Percentiles rank a stretch among this genome's conserved stretches.
These are phyloP conservation scores for Scopus umbretta DNA, from an alignment of 2,113 vertebrate genomes.

Conservation along the genomic window DNA sequence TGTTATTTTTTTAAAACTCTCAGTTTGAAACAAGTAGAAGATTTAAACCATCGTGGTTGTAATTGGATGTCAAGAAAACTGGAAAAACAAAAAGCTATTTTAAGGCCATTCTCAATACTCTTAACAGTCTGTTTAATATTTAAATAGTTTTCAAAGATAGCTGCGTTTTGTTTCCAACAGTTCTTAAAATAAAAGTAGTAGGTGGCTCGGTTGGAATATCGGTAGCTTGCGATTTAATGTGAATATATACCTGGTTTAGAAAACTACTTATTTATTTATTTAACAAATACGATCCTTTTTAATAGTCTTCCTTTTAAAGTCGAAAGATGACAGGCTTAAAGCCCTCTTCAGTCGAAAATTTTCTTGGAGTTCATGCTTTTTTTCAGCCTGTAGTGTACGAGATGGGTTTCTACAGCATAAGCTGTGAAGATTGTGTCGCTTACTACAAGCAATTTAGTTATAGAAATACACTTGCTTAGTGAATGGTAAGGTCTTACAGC, in stretches of 20 bases:
- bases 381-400: neutral
- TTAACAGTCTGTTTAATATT: constrained; percentile 17
- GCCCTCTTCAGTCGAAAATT: neutral
- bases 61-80: constrained; percentile 52
- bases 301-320: neutral
- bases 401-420: neutral
- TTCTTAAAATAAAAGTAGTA: constrained; percentile 7
- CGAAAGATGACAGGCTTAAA: neutral
- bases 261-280: neutral
- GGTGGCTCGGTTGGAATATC: neutral
- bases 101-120: neutral
- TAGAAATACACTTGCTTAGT: neutral
- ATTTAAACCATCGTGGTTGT: constrained; percentile 13
- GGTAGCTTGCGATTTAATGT: neutral
- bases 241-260: neutral
- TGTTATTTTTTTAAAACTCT: neutral
- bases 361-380: neutral
- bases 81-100: constrained; percentile 39
- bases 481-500: neutral
- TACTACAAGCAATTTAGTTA: neutral
- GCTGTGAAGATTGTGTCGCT: neutral
- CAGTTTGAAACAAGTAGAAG: constrained; percentile 21
- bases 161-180: neutral
- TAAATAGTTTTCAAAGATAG: constrained; percentile 7
- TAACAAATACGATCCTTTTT: neutral